phyloP scores from a whole-genome alignment of 2,797 vertebrate genomes.

The Trichosurus vulpecula region DNA sequence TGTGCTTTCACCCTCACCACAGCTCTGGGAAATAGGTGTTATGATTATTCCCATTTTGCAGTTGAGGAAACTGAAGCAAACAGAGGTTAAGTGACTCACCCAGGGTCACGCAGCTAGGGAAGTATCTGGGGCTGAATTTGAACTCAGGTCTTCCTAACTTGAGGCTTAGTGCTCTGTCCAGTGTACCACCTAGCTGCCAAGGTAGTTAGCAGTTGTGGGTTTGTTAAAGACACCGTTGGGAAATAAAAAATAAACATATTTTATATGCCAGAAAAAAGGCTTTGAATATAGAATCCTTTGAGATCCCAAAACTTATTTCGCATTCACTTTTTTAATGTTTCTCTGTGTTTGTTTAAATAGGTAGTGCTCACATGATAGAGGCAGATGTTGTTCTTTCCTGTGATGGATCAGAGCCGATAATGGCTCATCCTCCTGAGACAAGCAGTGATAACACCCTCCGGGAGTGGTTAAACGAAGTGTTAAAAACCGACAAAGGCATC shows the following conservation, averaged over 20 bases:
- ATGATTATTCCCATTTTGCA: neutral
- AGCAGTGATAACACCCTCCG: constrained; percentile 92
- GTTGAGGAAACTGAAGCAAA: neutral
- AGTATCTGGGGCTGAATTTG: neutral
- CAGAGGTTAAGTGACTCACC: neutral
- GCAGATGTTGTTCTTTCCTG: constrained; percentile 90
- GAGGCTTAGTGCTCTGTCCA: no score
- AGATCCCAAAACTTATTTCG: neutral
- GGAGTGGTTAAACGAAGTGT: constrained; percentile 89
- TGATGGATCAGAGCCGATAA: constrained; percentile 87
- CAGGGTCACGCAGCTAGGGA: neutral
- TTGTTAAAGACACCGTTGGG: neutral
- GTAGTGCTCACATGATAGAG: constrained; percentile 93
- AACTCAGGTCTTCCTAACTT: no score
- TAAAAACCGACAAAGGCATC: constrained; percentile 88
- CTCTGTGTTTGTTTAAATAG: constrained; percentile 75
- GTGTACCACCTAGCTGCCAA: no score
- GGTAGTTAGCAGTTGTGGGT: neutral
- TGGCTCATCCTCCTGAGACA: constrained; percentile 94
- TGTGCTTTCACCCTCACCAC: neutral
- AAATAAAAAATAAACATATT: neutral
- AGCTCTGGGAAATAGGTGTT: neutral
- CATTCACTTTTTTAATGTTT: constrained; percentile 15
- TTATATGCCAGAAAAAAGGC: neutral
- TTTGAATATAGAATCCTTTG: neutral